Evolutionary conservation across 2,113 vertebrate species (phyloP).

Genomic region (Gavialis gangeticus): DNA sequence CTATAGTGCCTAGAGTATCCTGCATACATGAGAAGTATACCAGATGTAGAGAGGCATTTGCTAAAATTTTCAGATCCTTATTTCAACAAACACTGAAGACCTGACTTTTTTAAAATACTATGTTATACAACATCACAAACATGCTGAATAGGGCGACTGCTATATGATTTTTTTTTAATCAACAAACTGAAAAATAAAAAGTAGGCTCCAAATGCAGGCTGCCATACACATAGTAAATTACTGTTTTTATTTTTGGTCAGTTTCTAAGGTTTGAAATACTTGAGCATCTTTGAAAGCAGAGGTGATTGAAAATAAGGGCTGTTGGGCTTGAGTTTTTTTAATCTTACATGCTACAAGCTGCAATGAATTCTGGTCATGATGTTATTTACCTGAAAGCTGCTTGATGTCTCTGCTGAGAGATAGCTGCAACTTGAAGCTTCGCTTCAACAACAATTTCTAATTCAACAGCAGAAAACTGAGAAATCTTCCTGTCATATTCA

Average conservation of each 20-base stretch:
- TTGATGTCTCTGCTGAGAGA: conserved; percentile 85
- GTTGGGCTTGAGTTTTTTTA: background rate
- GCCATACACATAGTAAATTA: background rate
- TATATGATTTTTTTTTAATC: background rate
- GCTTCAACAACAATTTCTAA: conserved; percentile 83
- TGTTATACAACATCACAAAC: background rate
- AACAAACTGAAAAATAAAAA: background rate
- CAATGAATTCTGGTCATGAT: background rate
- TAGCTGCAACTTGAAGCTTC: conserved; percentile 83
- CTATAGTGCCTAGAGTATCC: background rate
- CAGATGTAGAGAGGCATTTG: fast-evolving
- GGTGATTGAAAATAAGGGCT: background rate
- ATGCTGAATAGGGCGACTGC: background rate
- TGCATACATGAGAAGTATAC: background rate
- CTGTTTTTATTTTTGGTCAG: background rate
- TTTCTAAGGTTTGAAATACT: background rate
- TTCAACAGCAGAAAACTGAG: conserved; percentile 71
- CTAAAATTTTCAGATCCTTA: background rate
- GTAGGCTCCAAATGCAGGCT: background rate
- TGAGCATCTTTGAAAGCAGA: background rate
- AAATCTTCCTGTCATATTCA: background rate
- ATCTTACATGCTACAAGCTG: background rate
- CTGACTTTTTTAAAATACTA: background rate
- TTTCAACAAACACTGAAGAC: background rate
- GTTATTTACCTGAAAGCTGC: conserved; percentile 79